phyloP scores from a whole-genome alignment of 1,140 invertebrate genomes.

The Drosophila rufa region DNA sequence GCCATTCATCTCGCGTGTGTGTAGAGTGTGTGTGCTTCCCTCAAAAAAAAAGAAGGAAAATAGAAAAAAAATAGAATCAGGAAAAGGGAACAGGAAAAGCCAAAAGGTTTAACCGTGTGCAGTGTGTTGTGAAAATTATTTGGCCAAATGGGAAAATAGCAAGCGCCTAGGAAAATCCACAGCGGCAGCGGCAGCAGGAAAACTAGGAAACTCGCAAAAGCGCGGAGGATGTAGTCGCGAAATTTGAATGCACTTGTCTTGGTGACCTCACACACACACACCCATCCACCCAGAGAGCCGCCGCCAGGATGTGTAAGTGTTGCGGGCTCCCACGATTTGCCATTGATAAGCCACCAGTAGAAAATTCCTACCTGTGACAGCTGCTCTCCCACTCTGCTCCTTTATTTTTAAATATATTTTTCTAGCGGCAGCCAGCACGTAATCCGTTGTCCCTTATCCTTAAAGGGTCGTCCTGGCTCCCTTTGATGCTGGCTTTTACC shows the following conservation, averaged over 20 bases:
- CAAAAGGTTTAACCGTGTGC: constrained; percentile 24
- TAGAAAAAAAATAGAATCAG: constrained; percentile 2
- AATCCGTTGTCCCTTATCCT: constrained; percentile 53
- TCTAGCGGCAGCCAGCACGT: constrained; percentile 26
- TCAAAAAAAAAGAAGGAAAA: not conserved
- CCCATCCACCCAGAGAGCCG: constrained; percentile 3
- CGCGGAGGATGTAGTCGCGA: constrained; percentile 44
- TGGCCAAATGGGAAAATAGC: constrained; percentile 26
- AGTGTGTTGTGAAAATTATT: constrained; percentile 38
- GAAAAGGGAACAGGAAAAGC: not conserved
- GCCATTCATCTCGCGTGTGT: constrained; percentile 53
- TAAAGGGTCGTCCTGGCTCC: constrained; percentile 53
- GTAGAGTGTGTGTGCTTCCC: constrained; percentile 33
- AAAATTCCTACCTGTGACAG: constrained; percentile 31
- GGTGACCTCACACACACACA: constrained; percentile 51
- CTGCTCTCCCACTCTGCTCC: constrained; percentile 8
- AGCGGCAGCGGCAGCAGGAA: constrained; percentile 8
- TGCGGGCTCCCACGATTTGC: constrained; percentile 32
- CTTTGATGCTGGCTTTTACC: constrained; percentile 48
- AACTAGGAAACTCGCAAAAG: constrained; percentile 27
- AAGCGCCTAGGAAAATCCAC: constrained; percentile 11
- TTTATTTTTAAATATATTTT: constrained; percentile 57
- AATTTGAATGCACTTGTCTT: constrained; percentile 55
- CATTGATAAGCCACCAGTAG: constrained; percentile 54
- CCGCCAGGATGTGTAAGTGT: constrained; percentile 55